Conservation (phyloP, 1,140 invertebrate species). For the Diorhabda carinulata region DNA sequence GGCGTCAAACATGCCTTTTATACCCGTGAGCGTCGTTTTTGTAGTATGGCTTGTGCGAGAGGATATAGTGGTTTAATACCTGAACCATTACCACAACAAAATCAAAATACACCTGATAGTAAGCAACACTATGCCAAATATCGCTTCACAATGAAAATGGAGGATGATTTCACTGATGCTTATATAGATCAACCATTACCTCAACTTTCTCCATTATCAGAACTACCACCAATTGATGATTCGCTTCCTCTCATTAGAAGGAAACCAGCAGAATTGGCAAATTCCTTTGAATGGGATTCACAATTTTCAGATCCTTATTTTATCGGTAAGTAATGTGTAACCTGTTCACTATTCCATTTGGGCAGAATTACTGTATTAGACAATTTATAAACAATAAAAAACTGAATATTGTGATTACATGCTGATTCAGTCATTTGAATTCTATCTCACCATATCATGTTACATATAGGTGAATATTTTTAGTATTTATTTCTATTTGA, state of each 20-base stretch:
- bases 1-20: slow-evolving; percentile 89
- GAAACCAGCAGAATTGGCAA: slow-evolving; percentile 58
- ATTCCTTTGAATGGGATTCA: slow-evolving; percentile 78
- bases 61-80: slow-evolving; percentile 48
- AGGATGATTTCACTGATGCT: slow-evolving; percentile 45
- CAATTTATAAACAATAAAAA: too few species aligned
- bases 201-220: slow-evolving; percentile 45
- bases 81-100: slow-evolving; percentile 37
- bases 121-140: slow-evolving; percentile 44
- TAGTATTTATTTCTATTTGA: too few species aligned
- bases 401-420: too few species aligned
- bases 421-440: too few species aligned
- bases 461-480: too few species aligned
- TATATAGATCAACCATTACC: slow-evolving; percentile 51
- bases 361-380: too few species aligned
- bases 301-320: slow-evolving; percentile 73
- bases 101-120: slow-evolving; percentile 46
- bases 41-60: slow-evolving; percentile 71
- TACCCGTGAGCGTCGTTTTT: slow-evolving; percentile 76
- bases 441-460: too few species aligned
- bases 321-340: slow-evolving; percentile 38
- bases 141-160: slow-evolving; percentile 42
- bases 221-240: slow-evolving; percentile 46
- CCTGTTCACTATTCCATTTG: too few species aligned
- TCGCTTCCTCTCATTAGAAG: slow-evolving; percentile 50